Conservation (phyloP, 2,113 vertebrate species). For the Lycaon pictus region DNA sequence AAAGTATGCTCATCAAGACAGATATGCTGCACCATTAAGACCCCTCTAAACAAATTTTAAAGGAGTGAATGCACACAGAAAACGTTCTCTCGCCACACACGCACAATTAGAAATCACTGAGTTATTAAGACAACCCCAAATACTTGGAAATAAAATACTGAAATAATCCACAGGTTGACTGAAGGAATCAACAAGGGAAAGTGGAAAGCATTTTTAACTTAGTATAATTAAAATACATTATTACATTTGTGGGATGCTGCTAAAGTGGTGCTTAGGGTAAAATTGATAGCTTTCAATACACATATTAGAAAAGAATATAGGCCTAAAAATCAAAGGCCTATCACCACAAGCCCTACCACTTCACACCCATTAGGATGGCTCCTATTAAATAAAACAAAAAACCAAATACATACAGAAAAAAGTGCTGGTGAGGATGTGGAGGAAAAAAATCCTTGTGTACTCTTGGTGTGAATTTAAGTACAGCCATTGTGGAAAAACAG, state of each 20-base stretch:
- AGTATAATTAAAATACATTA: not conserved
- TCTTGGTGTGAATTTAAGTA: not conserved
- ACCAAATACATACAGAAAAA: not conserved
- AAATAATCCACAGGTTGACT: not conserved
- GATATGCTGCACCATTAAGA: not conserved
- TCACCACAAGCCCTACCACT: not conserved
- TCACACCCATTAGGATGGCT: not conserved
- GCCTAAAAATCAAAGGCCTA: not conserved
- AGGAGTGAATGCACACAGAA: not conserved
- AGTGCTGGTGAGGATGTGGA: not conserved
- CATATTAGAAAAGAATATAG: not conserved
- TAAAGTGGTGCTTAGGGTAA: not conserved
- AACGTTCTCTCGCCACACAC: not conserved
- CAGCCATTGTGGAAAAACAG: not conserved
- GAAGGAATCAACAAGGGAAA: slow-evolving; percentile 35
- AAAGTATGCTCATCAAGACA: slow-evolving; percentile 1
- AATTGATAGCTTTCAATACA: not conserved
- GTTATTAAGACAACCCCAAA: not conserved
- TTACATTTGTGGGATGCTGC: not conserved
- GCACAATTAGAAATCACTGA: not conserved
- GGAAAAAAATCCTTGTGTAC: not conserved
- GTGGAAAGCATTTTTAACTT: not conserved
- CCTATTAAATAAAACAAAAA: not conserved
- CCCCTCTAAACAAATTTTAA: slow-evolving; percentile 3
- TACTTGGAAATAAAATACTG: not conserved